Base-by-base conservation (phyloP, 2,888 invertebrate species). In the Darwinula stevensoni region DNA sequence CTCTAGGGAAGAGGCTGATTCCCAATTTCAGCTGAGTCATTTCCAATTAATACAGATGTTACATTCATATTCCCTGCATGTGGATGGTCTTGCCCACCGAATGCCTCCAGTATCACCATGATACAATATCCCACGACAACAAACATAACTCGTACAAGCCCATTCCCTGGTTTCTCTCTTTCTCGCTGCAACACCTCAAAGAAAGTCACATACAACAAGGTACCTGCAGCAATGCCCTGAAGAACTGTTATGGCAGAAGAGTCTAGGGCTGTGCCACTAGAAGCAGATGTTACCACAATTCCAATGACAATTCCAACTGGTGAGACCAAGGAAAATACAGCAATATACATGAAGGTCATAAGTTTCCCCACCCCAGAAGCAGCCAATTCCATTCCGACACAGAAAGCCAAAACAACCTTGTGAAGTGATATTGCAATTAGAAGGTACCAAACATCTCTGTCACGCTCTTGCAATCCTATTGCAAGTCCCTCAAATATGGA, bases 281-380 rank as follows among this genome's bases (percentile, higher is more conserved):
- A 9, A n/a, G 22, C n/a, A 6, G 6, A 6, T 9, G 9, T 22
- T 59, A 29, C 62, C 63, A 62, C 47, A 36, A 74, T 60, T 15
- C 70, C 72, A 36, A 73, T 63, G 4, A 68, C 73, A 32, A 73
- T 71, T 15, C 75, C 76, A 39, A 74, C 41, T 0, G 76, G 75
- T 31, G 74, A 74, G 0, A 76, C 73, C 4, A 73, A 51, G 4
- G 74, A 70, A 46, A 73, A 76, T 3, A 67, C 66, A 9, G 66
- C 59, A 17, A 74, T 62, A 48, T 74, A 74, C 4, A 66, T 47
- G 4, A 69, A 46, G 2, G 63, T 55, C 18, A 73, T 47, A 39
- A 56, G 50, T 34, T 40, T 4, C 22, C 22, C 13, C 11, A 6
- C 9, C 14, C 28, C 28, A 9, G 5, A 6, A 28, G 55, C 46